Base-by-base conservation (phyloP, 35 echinoderm and acorn worm genomes). In the Eucidaris tribuloides region DNA sequence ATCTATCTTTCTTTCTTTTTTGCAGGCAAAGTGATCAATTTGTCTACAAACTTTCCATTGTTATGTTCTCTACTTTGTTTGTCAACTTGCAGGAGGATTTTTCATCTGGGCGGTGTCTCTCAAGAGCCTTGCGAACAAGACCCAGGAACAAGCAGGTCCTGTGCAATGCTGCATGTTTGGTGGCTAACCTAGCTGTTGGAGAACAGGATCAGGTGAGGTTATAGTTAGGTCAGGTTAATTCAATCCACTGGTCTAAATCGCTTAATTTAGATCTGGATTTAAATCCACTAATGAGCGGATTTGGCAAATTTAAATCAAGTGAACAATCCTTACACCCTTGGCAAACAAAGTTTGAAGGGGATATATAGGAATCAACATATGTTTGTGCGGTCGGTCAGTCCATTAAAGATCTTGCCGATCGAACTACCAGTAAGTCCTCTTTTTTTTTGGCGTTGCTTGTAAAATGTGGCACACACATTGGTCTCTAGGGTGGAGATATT, bases 111-210 rank as follows among this genome's bases (percentile, higher is more conserved):
- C 77, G 85, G 36, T 79, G 87, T 58, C 82, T 99, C n/a, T 38
- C 92, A 9, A 89, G 76, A 38, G 87, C 85, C 9, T 68, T 99
- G 11, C 79, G 83, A 35, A 58, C 83, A 7, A 68, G 85, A 58
- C 96, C 96, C 1, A 99, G 87, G 83, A 99, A 99, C 48, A 89
- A 82, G 30, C 96, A 99, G 29, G 96, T 99, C 20, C 83, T 99
- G 18, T 90, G 87, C 36, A 99, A 99, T 83, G 96, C 91, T 61
- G 81, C 91, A 18, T 99, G 96, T 37, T 82, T 99, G n/a, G 80
- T 99, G 23, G 90, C 90, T 0, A 99, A 99, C 80, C 83, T 99
- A 7, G 96, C 96, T 29, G 88, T 87, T 23, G 82, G 82, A 65
- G 96, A 99, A 84, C 96, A 99, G 49, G 87, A 93, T 77, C 96